Evolutionary conservation across 2,113 vertebrate species (phyloP).

Genomic region (Sigmodon hispidus): DNA sequence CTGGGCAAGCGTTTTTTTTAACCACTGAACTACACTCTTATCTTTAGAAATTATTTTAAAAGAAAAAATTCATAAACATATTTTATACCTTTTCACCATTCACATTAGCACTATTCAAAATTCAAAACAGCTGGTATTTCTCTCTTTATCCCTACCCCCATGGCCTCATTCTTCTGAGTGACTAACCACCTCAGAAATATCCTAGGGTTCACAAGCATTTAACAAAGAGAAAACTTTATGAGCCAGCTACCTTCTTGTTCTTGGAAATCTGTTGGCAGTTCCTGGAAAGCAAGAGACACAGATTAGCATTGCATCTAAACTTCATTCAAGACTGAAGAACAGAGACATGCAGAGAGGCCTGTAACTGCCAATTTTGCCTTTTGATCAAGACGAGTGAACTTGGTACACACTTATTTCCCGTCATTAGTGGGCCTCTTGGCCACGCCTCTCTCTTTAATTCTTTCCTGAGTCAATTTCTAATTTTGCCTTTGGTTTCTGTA

Average conservation of each 20-base stretch:
- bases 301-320: constrained; percentile 33
- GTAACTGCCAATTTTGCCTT: constrained; percentile 70
- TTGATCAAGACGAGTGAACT: constrained; percentile 68
- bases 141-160: neutral
- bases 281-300: constrained; percentile 60
- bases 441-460: constrained; percentile 72
- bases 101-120: neutral
- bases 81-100: constrained; percentile 5
- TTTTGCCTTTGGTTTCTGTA: constrained; percentile 74
- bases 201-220: neutral
- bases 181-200: constrained; percentile 32
- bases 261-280: constrained; percentile 54
- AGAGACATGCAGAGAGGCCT: constrained; percentile 42
- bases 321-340: constrained; percentile 60
- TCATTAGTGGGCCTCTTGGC: constrained; percentile 67
- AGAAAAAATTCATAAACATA: constrained; percentile 24
- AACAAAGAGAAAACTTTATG: constrained; percentile 33
- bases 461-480: constrained; percentile 77
- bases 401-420: constrained; percentile 57
- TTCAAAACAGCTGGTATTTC: neutral
- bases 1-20: neutral
- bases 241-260: constrained; percentile 34
- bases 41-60: neutral
- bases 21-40: neutral
- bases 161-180: neutral